Evolutionary conservation across 2,888 invertebrate species (phyloP).

Genomic region (Slavum lentiscoides): DNA sequence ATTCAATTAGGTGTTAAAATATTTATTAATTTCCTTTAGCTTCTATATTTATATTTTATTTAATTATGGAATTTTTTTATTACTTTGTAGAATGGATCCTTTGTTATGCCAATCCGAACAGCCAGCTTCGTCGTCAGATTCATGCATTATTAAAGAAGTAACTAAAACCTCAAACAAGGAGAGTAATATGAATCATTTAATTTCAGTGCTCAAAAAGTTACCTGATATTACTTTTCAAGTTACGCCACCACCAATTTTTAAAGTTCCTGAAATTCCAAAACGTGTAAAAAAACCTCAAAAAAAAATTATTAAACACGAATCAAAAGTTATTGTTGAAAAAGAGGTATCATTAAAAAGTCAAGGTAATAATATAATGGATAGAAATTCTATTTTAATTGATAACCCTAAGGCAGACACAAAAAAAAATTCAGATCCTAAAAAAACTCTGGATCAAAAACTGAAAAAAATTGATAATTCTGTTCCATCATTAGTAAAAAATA

Average conservation of each 20-base stretch:
- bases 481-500: not conserved
- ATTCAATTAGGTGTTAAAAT: not conserved
- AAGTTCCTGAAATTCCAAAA: conserved; percentile 24
- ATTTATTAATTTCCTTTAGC: not conserved
- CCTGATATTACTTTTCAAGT: conserved; percentile 1
- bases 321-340: not conserved
- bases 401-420: not conserved
- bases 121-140: not conserved
- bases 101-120: not conserved
- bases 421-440: not conserved
- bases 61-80: not conserved
- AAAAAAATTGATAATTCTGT: not conserved
- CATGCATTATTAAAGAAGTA: conserved; percentile 6
- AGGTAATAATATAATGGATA: not conserved
- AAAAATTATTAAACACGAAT: not conserved
- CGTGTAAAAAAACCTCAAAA: not conserved
- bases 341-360: not conserved
- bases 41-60: not conserved
- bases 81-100: not conserved
- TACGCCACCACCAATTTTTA: conserved; percentile 10
- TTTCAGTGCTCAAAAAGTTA: conserved; percentile 27
- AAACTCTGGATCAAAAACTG: not conserved
- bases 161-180: not conserved
- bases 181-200: not conserved
- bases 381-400: not conserved